A percentile compares a stretch with the other conserved stretches of the same genome.
phyloP scores from a whole-genome alignment of 92 coral and sea anemone species.

The Metridium senile region DNA sequence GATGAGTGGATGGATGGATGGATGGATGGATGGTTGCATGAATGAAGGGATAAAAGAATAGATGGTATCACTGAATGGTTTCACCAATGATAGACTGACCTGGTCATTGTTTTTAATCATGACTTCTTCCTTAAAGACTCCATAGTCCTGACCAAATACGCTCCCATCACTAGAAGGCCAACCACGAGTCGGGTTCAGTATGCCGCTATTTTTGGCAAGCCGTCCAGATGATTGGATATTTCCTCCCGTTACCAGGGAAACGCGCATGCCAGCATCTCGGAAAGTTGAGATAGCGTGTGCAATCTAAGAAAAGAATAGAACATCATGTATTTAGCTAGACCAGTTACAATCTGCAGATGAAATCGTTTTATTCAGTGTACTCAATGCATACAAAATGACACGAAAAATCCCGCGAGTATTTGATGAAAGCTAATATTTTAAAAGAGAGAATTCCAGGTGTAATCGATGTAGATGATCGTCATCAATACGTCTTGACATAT shows the following conservation, averaged over 20 bases:
- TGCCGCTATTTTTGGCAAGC: slow-evolving; percentile 59
- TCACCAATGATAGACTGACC: background rate
- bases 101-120: background rate
- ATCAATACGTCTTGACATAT: no score
- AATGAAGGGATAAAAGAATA: background rate
- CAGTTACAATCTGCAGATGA: no score
- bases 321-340: background rate
- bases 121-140: slow-evolving; percentile 27
- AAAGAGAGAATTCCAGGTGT: no score
- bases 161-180: slow-evolving; percentile 48
- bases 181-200: slow-evolving; percentile 40
- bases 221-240: slow-evolving; percentile 62
- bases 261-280: slow-evolving; percentile 55
- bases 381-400: no score
- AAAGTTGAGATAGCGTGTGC: slow-evolving; percentile 52
- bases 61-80: background rate
- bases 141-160: slow-evolving; percentile 61
- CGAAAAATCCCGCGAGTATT: no score
- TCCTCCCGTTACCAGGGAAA: slow-evolving; percentile 64
- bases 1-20: background rate
- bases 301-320: slow-evolving; percentile 23
- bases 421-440: no score
- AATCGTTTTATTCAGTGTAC: no score
- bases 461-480: no score
- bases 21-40: background rate